Base-by-base conservation (phyloP, 1,140 invertebrate species). In the Forficula auricularia region DNA sequence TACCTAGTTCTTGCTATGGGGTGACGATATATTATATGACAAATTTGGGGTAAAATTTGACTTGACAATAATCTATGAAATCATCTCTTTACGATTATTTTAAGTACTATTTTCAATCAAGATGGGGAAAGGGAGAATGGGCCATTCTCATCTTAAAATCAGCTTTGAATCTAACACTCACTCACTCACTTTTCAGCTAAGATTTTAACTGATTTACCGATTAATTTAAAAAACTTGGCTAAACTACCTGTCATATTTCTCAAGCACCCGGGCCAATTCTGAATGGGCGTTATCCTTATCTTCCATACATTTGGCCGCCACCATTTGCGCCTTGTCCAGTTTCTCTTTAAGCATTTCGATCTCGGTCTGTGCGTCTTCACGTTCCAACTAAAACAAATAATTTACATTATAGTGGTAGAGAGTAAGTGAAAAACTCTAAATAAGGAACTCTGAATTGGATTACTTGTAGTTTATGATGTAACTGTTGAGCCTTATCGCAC, bases 261-360 rank as follows among this genome's bases (percentile, higher is more conserved):
- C 88, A 50, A 88, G 63, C 62, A 90, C 75, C 63, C 88, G 83
- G 54, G 92, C 86, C 56, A 87, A 82, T 63, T 94, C 88, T 62
- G 85, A 85, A 63, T 82, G 81, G 30, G 79, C 74, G 38, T 69
- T 76, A 53, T 92, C 88, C 52, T 84, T 82, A 52, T 92, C 88
- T 52, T 92, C 86, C 44, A 84, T 70, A 0, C 79, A 72, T 61
- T 88, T 88, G 54, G 77, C 75, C 38, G 79, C 67, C 16, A 77
- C 70, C 46, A 80, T 76, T 31, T 87, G 73, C 20, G 79, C 68
- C 58, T 91, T 91, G 38, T 91, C 88, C 19, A 87, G 59, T 64
- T 89, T 89, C 33, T 92, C 88, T 59, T 86, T 87, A 14, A 89
- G 60, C 44, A 88, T 79, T 53, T 87, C 80, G 19, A 86, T 70